Evolutionary conservation across 2,797 vertebrate species (phyloP).

Genomic region (Mormyrops boulengeri): DNA sequence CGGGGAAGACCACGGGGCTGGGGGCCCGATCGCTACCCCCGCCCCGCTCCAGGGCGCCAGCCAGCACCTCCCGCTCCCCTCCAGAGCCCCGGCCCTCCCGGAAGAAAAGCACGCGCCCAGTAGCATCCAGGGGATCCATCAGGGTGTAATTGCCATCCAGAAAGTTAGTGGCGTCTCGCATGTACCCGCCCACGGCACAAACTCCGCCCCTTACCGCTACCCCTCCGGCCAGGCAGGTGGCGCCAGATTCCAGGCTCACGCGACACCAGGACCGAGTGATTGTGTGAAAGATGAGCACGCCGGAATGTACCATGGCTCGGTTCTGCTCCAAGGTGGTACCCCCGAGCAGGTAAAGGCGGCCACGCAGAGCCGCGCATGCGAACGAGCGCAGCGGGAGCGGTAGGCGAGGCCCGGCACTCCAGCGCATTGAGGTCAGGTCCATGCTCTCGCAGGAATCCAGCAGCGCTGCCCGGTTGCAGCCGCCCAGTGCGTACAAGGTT

Average conservation of each 20-base stretch:
- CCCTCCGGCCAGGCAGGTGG: conserved; percentile 68
- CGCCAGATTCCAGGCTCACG: conserved; percentile 61
- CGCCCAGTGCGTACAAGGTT: conserved; percentile 66
- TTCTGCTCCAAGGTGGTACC: conserved; percentile 67
- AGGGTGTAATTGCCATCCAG: conserved; percentile 67
- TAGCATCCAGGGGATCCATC: conserved; percentile 66
- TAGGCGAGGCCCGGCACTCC: conserved; percentile 54
- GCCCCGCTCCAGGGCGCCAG: conserved; percentile 48
- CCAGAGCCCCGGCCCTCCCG: conserved; percentile 61
- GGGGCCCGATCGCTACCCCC: conserved; percentile 61
- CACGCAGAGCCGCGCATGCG: conserved; percentile 58
- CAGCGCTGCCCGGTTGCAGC: conserved; percentile 62
- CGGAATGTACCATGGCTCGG: conserved; percentile 64
- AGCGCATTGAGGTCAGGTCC: conserved; percentile 53
- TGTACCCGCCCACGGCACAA: conserved; percentile 71
- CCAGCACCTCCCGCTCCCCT: conserved; percentile 53
- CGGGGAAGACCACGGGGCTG: conserved; percentile 66
- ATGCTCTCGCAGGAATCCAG: conserved; percentile 66
- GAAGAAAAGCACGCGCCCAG: conserved; percentile 69
- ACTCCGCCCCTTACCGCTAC: conserved; percentile 70
- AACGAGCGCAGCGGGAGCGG: conserved; percentile 67
- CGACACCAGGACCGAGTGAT: conserved; percentile 63
- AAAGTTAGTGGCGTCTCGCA: conserved; percentile 67
- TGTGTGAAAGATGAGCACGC: conserved; percentile 72
- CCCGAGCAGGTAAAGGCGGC: conserved; percentile 69